Evolutionary conservation across 1,140 invertebrate genomes (phyloP), one percentile per base, ranked within the genome.

Genomic region (Drosophila repleta): DNA sequence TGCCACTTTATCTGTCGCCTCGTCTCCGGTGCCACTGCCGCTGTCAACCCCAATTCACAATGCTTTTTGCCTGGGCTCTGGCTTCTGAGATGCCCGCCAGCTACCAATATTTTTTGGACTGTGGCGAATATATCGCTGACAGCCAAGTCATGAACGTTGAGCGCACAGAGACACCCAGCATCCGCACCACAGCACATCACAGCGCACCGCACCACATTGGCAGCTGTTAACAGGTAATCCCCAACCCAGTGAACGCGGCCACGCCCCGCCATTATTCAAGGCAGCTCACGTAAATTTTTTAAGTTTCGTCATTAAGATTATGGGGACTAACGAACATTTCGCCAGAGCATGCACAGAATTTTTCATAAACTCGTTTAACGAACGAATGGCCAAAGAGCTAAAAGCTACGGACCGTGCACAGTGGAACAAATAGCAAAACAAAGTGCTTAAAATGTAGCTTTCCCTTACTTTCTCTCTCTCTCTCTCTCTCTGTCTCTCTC

Each of bases 221-320:
- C 60, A 64, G 70, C 69, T 64, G 82, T 61, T 76, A 66, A 82
- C 82, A 85, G 82, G 82, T 85, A 85, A 85, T 87, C 78, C 68
- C 52, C 78, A 64, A 20, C 2, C 21, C 46, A 26, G 15, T 15
- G 21, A 24, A 51, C 8, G 20, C 45, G 29, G 20, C 29, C 32
- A 62, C 29, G 46, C 32, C 58, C 61, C 71, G 71, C 65, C 74
- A 87, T 82, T 78, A 85, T 71, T 78, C 83, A 79, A 87, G 62
- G 79, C 82, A 87, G 83, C 82, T 87, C 82, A 87, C 82, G 82
- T 87, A 88, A 82, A 87, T 88, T 87, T 73, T 57, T 87, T 88
- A 87, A 87, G 82, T 87, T 87, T 87, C 83, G 83, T 87, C 82
- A 87, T 87, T 87, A 87, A 87, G 82, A 87, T 87, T 87, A 87